Base-by-base conservation (phyloP, 2,113 vertebrate species). In the Laticauda laticaudata region DNA sequence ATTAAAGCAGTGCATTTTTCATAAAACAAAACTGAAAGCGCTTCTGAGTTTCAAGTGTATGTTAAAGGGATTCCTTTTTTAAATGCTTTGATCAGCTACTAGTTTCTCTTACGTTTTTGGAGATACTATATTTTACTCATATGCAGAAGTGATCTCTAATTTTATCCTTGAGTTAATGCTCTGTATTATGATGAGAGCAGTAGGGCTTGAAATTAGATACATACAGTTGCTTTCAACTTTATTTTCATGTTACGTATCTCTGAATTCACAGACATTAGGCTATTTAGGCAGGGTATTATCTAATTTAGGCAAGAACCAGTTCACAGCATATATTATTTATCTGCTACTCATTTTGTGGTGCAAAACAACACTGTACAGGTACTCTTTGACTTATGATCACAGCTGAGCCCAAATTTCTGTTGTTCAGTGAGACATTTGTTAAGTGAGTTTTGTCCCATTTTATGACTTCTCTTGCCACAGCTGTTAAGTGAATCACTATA, bases 1-100 rank as follows among this genome's bases (percentile, higher is more conserved):
- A 53, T 92, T 92, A 89, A 92, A 81, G 45, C 64, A n/a, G 26
- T 61, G 24, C 54, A 89, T 54, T 92, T 92, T 64, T 55, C 34
- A 89, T 75, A 14, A 92, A 89, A n/a, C 26, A 81, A 23, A 81
- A 81, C 23, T 81, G 15, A 81, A 81, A 89, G 39, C 5, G 7
- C 64, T 12, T 92, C 61, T 89, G n/a, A n/a, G 5, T 54, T 92
- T 81, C 81, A 51, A 90, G 18, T 85, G 14, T 51, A 34, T 90
- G 34, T 81, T 29, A 89, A 75, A 59, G 26, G 43, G 21, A 86
- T 39, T 86, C 18, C 20, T 26, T 57, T 57, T n/a, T n/a, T 20
- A 56, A n/a, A 48, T 89, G 53, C 55, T 92, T 59, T 86, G 23
- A 23, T 24, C 45, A 59, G 55, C 69, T 15, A 39, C 4, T 59